Conservation (phyloP, 2,888 invertebrate genomes). For the Stenoptilia bipunctidactyla region DNA sequence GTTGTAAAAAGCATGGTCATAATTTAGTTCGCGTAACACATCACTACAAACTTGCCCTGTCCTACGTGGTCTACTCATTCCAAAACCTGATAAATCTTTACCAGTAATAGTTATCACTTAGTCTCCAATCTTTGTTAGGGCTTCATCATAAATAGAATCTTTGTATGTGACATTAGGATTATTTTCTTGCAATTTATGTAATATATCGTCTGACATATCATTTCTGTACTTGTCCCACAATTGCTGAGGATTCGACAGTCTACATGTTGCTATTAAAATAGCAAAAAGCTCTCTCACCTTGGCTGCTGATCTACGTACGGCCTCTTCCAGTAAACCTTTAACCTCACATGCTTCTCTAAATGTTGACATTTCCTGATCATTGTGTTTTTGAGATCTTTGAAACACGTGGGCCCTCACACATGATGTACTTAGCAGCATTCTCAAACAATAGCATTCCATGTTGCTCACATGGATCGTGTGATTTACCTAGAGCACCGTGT, state of each 20-base stretch:
- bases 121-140: constrained; percentile 16
- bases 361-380: constrained; percentile 20
- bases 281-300: constrained; percentile 17
- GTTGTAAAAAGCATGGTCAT: too few species aligned
- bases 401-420: constrained; percentile 15
- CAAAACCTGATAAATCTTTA: constrained; percentile 18
- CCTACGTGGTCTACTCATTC: constrained; percentile 17
- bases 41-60: too few species aligned
- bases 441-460: constrained; percentile 18
- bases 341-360: constrained; percentile 24
- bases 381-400: constrained; percentile 22
- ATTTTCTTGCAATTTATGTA: constrained; percentile 7
- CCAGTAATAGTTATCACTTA: constrained; percentile 19
- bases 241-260: constrained; percentile 15
- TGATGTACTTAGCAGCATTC: constrained; percentile 17
- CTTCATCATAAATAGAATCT: constrained; percentile 17
- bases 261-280: constrained; percentile 17
- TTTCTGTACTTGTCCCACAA: constrained; percentile 15
- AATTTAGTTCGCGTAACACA: too few species aligned
- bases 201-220: constrained; percentile 14
- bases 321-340: constrained; percentile 28
- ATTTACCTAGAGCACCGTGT: too few species aligned
- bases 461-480: constrained; percentile 20
- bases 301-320: constrained; percentile 14
- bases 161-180: constrained; percentile 15